These are phyloP conservation scores for Cosmia pyralina DNA, from an alignment of 2,888 invertebrate species.

Conservation along the genomic window DNA sequence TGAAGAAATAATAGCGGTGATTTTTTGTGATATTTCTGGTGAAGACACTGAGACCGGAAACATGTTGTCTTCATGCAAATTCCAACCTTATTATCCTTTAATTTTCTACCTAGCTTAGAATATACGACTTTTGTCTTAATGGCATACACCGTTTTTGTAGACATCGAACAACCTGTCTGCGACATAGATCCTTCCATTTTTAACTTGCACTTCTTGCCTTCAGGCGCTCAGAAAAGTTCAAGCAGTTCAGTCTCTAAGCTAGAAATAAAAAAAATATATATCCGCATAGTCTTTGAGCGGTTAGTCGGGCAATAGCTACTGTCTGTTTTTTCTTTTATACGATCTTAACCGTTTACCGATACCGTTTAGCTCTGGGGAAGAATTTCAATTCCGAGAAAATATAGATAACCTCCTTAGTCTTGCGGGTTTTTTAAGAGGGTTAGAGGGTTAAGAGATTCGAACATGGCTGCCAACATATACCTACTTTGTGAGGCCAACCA, in stretches of 20 bases:
- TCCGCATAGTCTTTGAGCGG: constrained; percentile 9
- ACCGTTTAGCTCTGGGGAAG: constrained; percentile 1
- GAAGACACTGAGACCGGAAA: not conserved
- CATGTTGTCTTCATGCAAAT: not conserved
- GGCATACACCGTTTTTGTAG: constrained; percentile 22
- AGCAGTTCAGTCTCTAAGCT: not conserved
- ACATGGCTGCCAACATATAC: not conserved
- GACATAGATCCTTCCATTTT: constrained; percentile 38
- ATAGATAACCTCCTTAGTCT: not conserved
- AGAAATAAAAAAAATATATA: constrained; percentile 9
- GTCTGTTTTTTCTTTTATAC: constrained; percentile 13
- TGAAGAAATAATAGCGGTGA: not conserved
- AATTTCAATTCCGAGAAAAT: constrained; percentile 10
- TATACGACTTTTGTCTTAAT: constrained; percentile 20
- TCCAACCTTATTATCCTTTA: not conserved
- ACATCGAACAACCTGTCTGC: constrained; percentile 34
- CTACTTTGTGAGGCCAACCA: not conserved
- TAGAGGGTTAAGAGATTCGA: not conserved
- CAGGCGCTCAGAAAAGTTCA: constrained; percentile 15
- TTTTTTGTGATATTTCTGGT: not conserved
- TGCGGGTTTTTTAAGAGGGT: not conserved
- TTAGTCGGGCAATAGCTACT: constrained; percentile 4
- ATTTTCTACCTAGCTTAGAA: not conserved
- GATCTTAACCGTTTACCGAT: constrained; percentile 9
- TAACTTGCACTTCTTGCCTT: constrained; percentile 10